Base-by-base conservation (phyloP, 2,113 vertebrate genomes). In the Probosciger aterrimus region DNA sequence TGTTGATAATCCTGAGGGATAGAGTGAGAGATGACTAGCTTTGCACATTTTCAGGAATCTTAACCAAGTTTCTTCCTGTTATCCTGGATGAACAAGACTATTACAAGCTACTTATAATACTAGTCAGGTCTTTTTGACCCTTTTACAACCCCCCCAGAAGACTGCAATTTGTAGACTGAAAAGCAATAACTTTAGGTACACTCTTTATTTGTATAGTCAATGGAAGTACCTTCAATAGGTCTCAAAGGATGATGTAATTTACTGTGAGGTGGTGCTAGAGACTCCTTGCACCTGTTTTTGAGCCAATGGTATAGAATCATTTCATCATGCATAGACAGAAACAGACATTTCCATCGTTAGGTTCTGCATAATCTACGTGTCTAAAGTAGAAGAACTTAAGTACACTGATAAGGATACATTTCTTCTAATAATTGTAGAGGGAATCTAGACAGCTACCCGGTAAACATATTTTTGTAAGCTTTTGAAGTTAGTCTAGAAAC, bases 211-310 rank as follows among this genome's bases (percentile, higher is more conserved):
- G 11, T 7, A 14, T 6, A 3, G 1, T 25, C 25, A 49, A 4
- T 55, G 28, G n/a, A 86, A 76, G 3, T 31, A 43, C 4, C 22
- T 41, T 75, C 7, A 16, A 4, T 10, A 59, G 6, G 31, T 60
- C 83, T 20, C 33, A 57, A 76, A 82, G 30, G 6, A 9, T 28
- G 15, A 23, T 31, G 8, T 15, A 37, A 18, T 39, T 86, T 55
- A 30, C 10, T 52, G 18, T 10, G 5, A 44, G 2, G 1, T 5
- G 1, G 1, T 63, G 7, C 10, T 76, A 30, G 31, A 41, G 14
- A 41, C 24, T 59, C 11, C 35, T 31, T 82, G 71, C 11, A 39
- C 35, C 25, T 1, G 0, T 2, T 75, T 85, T 67, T 35, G 37
- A 75, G 37, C 9, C 50, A 85, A 9, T 0, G 0, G 24, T 73